Conservation (phyloP, 2,888 invertebrate genomes). For the Gortyna flavago region DNA sequence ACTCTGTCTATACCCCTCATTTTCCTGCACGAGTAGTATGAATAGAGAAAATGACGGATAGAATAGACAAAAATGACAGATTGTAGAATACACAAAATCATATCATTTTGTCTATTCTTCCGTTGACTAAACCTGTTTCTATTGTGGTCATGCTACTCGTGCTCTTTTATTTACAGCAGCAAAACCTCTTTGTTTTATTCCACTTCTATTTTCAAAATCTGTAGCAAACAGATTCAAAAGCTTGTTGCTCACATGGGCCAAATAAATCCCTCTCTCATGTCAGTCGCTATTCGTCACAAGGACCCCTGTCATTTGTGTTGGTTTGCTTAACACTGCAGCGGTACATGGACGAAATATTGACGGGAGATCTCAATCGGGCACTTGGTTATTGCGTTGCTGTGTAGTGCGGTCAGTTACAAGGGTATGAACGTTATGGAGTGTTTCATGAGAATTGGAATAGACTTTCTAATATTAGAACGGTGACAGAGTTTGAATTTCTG, state of each 20-base stretch:
- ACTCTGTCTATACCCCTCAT: background rate
- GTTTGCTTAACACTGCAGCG: slow-evolving; percentile 35
- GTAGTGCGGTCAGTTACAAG: slow-evolving; percentile 18
- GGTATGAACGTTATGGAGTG: background rate
- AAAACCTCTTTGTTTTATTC: slow-evolving; percentile 24
- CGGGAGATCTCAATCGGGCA: slow-evolving; percentile 34
- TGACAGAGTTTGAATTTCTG: background rate
- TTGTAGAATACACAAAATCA: too few relatives aligned
- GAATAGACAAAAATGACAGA: too few relatives aligned
- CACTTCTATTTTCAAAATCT: slow-evolving; percentile 30
- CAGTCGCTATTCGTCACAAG: slow-evolving; percentile 53
- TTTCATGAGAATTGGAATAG: background rate
- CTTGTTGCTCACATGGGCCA: slow-evolving; percentile 46
- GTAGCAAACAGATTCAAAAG: slow-evolving; percentile 39
- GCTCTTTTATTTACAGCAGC: background rate
- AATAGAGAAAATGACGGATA: too few relatives aligned
- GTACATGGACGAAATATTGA: slow-evolving; percentile 54
- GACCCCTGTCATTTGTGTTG: slow-evolving; percentile 55
- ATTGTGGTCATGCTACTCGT: background rate
- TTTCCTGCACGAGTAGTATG: background rate
- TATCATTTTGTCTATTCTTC: too few relatives aligned
- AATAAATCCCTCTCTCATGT: slow-evolving; percentile 53
- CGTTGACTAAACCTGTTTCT: background rate
- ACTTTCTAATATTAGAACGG: background rate
- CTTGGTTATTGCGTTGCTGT: slow-evolving; percentile 44